A percentile compares a stretch with the other conserved stretches of the same genome.
These are phyloP conservation scores for Physella acuta DNA, from an alignment of 1,140 invertebrate genomes.

Conservation along the genomic window DNA sequence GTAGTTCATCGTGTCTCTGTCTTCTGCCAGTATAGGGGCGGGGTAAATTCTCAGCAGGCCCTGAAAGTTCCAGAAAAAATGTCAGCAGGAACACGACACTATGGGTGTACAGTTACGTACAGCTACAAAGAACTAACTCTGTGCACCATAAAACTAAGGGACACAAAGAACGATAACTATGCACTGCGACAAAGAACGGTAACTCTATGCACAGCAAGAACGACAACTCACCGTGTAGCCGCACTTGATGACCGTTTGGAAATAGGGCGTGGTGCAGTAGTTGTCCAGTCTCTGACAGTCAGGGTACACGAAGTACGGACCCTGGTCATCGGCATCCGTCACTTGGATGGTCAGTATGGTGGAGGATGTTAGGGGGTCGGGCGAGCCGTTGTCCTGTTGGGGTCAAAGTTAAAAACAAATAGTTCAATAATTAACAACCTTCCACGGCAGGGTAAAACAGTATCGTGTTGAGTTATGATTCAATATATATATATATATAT, in stretches of 20 bases:
- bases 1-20: constrained; percentile 27
- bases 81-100: no score
- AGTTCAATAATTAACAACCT: no score
- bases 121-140: no score
- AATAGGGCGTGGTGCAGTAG: constrained; percentile 32
- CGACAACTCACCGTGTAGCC: constrained; percentile 9
- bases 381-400: constrained; percentile 33
- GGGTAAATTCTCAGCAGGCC: constrained; percentile 27
- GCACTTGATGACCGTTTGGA: constrained; percentile 25
- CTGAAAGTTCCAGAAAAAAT: constrained; percentile 23
- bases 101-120: no score
- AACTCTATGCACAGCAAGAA: neutral
- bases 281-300: constrained; percentile 28
- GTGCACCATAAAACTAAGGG: no score
- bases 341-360: constrained; percentile 25
- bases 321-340: constrained; percentile 33
- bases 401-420: no score
- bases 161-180: no score
- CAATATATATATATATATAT: no score
- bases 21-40: constrained; percentile 23
- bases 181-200: no score
- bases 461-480: no score
- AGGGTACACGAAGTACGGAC: constrained; percentile 32
- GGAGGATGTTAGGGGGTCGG: constrained; percentile 10
- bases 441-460: no score